Evolutionary conservation across 2,888 invertebrate species (phyloP).

Genomic region (Tubulanus polymorphus): DNA sequence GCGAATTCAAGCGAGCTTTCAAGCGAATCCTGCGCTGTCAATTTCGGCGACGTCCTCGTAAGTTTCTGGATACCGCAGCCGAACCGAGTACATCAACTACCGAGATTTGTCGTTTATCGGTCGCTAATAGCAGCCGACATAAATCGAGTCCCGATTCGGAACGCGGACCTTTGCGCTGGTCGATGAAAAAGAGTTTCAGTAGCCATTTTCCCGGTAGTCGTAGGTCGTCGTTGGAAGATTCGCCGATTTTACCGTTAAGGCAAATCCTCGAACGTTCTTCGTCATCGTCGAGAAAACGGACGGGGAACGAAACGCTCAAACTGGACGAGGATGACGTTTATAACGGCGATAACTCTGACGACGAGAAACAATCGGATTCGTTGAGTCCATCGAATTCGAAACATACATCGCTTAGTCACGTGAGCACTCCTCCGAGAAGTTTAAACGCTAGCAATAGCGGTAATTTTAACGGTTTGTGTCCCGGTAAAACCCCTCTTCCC

Average conservation of each 20-base stretch:
- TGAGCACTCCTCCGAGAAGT: too few relatives aligned
- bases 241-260: background rate
- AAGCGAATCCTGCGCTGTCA: constrained; percentile 53
- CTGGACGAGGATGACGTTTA: background rate
- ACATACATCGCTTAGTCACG: background rate
- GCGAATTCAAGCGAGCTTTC: constrained; percentile 58
- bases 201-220: background rate
- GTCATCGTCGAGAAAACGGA: background rate
- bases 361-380: background rate
- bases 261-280: background rate
- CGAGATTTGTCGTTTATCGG: background rate
- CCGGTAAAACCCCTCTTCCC: too few relatives aligned
- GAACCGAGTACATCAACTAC: background rate
- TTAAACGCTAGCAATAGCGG: too few relatives aligned
- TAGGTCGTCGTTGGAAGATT: background rate
- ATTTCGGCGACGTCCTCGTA: constrained; percentile 22
- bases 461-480: too few relatives aligned
- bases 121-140: background rate
- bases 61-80: constrained; percentile 14
- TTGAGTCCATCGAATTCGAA: too few relatives aligned
- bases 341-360: background rate
- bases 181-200: constrained; percentile 2
- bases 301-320: too few relatives aligned
- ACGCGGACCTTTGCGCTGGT: background rate
- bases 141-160: background rate